Conservation (phyloP, 2,888 invertebrate species). For the Abrostola tripartita region DNA sequence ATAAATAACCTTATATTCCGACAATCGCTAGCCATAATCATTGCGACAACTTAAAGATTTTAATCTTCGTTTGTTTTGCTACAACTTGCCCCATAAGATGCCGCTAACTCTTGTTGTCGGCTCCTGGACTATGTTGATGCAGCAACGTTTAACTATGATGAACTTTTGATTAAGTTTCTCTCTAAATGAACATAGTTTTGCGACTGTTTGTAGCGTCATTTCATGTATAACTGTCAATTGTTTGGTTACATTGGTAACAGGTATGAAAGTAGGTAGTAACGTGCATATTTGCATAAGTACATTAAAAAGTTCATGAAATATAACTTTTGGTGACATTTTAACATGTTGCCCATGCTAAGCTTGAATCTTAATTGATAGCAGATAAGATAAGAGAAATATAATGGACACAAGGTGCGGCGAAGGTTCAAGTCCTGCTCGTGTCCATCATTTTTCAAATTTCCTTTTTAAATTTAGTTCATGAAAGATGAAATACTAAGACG, state of each 20-base stretch:
- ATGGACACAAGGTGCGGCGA: too few relatives aligned
- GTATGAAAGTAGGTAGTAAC: background rate
- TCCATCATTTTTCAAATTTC: too few relatives aligned
- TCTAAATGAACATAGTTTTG: slow-evolving; percentile 44
- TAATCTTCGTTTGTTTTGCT: slow-evolving; percentile 33
- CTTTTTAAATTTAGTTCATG: too few relatives aligned
- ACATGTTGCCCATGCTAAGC: too few relatives aligned
- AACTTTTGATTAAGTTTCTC: slow-evolving; percentile 56
- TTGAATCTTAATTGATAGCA: too few relatives aligned
- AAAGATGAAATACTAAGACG: too few relatives aligned
- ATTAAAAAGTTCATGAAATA: too few relatives aligned
- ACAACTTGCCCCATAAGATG: slow-evolving; percentile 48
- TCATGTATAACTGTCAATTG: slow-evolving; percentile 33
- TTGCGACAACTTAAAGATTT: slow-evolving; percentile 43
- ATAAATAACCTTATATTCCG: slow-evolving; percentile 24
- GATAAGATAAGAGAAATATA: too few relatives aligned
- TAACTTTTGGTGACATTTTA: too few relatives aligned
- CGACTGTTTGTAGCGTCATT: slow-evolving; percentile 34
- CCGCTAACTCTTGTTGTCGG: slow-evolving; percentile 36
- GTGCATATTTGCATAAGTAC: too few relatives aligned
- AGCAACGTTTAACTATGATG: slow-evolving; percentile 38
- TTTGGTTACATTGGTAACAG: slow-evolving; percentile 3
- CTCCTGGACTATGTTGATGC: slow-evolving; percentile 30
- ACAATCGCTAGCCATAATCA: slow-evolving; percentile 29
- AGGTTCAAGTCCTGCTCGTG: too few relatives aligned